Evolutionary conservation across 2,113 vertebrate genomes (phyloP), one percentile per base, ranked within the genome.

Genomic region (Protobothrops mucrosquamatus): DNA sequence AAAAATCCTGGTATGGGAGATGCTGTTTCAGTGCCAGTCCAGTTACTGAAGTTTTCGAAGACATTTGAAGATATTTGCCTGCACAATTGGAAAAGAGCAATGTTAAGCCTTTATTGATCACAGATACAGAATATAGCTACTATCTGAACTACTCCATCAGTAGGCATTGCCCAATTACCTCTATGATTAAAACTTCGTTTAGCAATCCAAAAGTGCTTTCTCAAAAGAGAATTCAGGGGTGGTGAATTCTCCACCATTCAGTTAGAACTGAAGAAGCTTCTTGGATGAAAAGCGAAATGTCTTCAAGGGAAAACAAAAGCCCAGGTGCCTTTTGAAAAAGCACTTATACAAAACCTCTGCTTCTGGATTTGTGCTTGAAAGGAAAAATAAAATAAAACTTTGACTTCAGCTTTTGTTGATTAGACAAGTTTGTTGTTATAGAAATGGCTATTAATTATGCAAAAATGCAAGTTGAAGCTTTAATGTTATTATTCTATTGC

Each of bases 31-130:
- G 56, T 43, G n/a, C n/a, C 55, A 26, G 6, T 93, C n/a, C 12
- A 23, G 89, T 46, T 61, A 52, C 43, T 86, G 7, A 59, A 54
- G 7, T 8, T 22, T 64, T 64, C 81, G 56, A 87, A 90, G 3
- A 39, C 10, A 39, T 15, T 23, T 86, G 46, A 90, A 1, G n/a
- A 93, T 61, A 55, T 93, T 93, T n/a, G 74, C 81, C 92, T 93
- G 46, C n/a, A 51, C 4, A 24, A 81, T 46, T 26, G 9, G 10
- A 81, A 52, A 46, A 46, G 4, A 89, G 39, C 29, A 51, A 52
- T 43, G n/a, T 90, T 64, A 93, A 93, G 20, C 10, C 39, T 69
- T 34, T 61, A 34, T 89, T 86, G 34, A 55, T 48, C 54, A 91
- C 23, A 24, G 9, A 88, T 24, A 89, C 24, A 12, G 3, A 14